These are phyloP conservation scores for Siphlonurus alternatus DNA, from an alignment of 2,888 invertebrate genomes.

Conservation along the genomic window DNA sequence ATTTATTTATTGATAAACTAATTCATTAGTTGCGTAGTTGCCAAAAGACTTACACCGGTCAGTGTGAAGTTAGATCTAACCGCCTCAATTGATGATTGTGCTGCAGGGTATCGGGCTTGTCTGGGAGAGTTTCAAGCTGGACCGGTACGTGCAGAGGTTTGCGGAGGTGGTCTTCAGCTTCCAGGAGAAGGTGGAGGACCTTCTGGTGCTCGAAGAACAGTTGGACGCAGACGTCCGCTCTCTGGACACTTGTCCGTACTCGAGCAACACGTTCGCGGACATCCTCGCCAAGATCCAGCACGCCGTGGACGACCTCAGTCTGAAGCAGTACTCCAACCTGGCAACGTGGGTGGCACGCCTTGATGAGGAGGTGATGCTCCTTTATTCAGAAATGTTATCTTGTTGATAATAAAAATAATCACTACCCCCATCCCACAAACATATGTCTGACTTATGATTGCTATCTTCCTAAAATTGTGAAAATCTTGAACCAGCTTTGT, in stretches of 20 bases:
- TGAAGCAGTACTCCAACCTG: slow-evolving; percentile 94
- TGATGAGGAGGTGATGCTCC: slow-evolving; percentile 64
- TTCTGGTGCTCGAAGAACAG: slow-evolving; percentile 88
- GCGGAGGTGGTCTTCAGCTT: slow-evolving; percentile 91
- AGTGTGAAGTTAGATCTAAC: no score
- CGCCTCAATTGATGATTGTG: slow-evolving; percentile 8
- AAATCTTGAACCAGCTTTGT: no score
- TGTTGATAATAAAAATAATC: no score
- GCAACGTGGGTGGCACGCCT: slow-evolving; percentile 91
- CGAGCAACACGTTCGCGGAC: slow-evolving; percentile 82
- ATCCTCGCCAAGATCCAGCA: slow-evolving; percentile 91
- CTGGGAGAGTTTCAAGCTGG: slow-evolving; percentile 98
- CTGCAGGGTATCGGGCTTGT: slow-evolving; percentile 71
- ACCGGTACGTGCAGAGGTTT: slow-evolving; percentile 89
- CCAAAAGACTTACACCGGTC: no score
- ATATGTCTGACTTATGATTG: no score
- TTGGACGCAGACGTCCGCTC: slow-evolving; percentile 91
- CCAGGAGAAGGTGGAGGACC: slow-evolving; percentile 96
- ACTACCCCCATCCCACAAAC: no score
- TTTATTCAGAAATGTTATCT: no score
- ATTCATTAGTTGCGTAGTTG: no score
- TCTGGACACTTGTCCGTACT: slow-evolving; percentile 91
- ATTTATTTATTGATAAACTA: no score
- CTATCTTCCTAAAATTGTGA: no score
- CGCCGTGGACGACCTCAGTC: slow-evolving; percentile 89